phyloP scores from a whole-genome alignment of 2,888 invertebrate species.

The Himalopsyche japonica region DNA sequence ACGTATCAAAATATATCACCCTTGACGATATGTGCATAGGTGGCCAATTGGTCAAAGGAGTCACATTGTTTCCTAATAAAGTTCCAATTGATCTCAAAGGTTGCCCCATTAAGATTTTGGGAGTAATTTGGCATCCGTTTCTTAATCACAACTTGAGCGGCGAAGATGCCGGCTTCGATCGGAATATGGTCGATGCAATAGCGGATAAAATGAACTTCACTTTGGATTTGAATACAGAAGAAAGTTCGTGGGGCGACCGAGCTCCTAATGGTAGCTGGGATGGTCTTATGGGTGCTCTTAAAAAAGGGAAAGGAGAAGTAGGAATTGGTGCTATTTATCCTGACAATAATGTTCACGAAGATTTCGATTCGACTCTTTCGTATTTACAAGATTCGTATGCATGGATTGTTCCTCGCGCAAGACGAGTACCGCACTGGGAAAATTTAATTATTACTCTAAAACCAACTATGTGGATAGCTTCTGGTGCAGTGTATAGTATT shows the following conservation, averaged over 20 bases:
- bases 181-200: slow-evolving; percentile 43
- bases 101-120: slow-evolving; percentile 45
- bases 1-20: slow-evolving; percentile 15
- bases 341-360: slow-evolving; percentile 42
- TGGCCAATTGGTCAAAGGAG: slow-evolving; percentile 12
- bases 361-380: slow-evolving; percentile 45
- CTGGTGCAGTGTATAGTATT: slow-evolving; percentile 24
- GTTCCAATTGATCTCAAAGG: slow-evolving; percentile 44
- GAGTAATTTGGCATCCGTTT: slow-evolving; percentile 47
- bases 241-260: slow-evolving; percentile 42
- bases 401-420: slow-evolving; percentile 47
- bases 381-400: slow-evolving; percentile 46
- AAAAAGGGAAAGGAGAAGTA: slow-evolving; percentile 44
- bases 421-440: slow-evolving; percentile 42
- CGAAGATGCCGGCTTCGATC: slow-evolving; percentile 43
- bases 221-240: slow-evolving; percentile 40
- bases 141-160: slow-evolving; percentile 41
- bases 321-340: slow-evolving; percentile 47
- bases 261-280: slow-evolving; percentile 42
- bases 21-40: slow-evolving; percentile 17
- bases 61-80: slow-evolving; percentile 43
- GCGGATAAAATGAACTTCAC: slow-evolving; percentile 44
- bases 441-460: slow-evolving; percentile 40
- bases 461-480: slow-evolving; percentile 33
- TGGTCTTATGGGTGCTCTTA: slow-evolving; percentile 43